Evolutionary conservation across 2,113 vertebrate genomes (phyloP), one percentile per base, ranked within the genome.

Genomic region (Ammodytes marinus): DNA sequence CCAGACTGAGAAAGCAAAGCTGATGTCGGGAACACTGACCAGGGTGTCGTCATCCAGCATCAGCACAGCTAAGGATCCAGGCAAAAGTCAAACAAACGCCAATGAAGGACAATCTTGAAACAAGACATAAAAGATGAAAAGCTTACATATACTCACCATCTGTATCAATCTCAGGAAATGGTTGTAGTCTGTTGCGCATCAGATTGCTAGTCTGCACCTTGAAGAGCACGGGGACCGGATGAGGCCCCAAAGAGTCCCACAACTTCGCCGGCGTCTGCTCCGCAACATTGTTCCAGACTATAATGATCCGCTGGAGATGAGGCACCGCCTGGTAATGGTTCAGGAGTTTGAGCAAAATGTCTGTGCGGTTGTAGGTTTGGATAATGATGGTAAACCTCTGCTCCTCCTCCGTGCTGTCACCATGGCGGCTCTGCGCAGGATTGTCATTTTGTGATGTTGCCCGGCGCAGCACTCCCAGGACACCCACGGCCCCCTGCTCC

Each of bases 31-130:
- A 89, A 96, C 96, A 9, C 98, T 99, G 90, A 98, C 86, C 14
- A 99, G 93, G 0, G 94, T 97, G 92, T 99, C 97, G 35, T 99
- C 98, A 86, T 99, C 98, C 91, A 99, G 93, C 97, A 99, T 97
- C 83, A 99, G 86, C 61, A 99, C 95, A 77, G 96, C 97, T 99
- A 85, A 11, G 40, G 57, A 60, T 59, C 65, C 46, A 46, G 59
- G 6, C 2, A 83, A 9, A 59, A 43, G 60, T 81, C 6, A 66
- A 69, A 37, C 4, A 42, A 2, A 27, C 0, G 0, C 5, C 8
- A 66, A 0, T 55, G 61, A 6, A 12, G 39, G 50, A 42, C 27
- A 17, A 42, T 11, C 4, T 60, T 15, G 4, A 52, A 17, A 71
- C 17, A 42, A 49, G 17, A 40, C 5, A 4, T 11, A 58, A 27